A percentile compares a stretch with the other conserved stretches of the same genome.
phyloP scores from a whole-genome alignment of 2,113 vertebrate genomes.

The Nyctereutes procyonoides region DNA sequence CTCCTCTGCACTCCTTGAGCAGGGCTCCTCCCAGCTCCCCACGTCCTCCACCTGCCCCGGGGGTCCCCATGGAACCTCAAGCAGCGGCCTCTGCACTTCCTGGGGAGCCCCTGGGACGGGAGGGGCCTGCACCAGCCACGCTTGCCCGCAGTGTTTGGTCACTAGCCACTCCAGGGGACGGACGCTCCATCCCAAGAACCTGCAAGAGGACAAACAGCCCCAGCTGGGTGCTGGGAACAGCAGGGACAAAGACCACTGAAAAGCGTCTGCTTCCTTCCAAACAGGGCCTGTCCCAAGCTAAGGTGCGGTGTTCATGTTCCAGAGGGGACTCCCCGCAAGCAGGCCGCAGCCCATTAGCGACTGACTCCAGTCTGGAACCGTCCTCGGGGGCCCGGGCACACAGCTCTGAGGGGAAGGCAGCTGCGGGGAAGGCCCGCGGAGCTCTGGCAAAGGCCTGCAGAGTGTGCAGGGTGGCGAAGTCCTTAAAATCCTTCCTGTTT shows the following conservation, averaged over 20 bases:
- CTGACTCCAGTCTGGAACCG: neutral
- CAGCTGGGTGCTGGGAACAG: neutral
- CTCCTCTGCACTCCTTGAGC: neutral
- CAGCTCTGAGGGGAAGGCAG: neutral
- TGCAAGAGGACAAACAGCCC: neutral
- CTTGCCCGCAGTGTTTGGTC: neutral
- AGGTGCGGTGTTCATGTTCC: neutral
- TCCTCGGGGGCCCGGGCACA: neutral
- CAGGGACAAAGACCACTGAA: neutral
- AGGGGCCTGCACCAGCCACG: too few species aligned
- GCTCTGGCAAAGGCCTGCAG: neutral
- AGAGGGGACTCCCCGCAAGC: neutral
- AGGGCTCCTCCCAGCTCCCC: neutral
- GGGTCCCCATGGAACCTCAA: neutral
- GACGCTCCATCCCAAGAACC: neutral
- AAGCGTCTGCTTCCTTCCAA: neutral
- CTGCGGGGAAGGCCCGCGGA: neutral
- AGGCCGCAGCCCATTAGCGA: neutral
- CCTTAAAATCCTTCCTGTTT: slow-evolving; percentile 13
- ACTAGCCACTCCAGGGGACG: neutral
- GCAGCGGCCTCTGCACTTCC: neutral
- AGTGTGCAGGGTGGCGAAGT: neutral
- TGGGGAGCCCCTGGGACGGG: neutral
- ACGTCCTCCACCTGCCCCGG: neutral
- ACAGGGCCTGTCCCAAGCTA: neutral